These are phyloP conservation scores for Phoenoteleia sp. DNA, from an alignment of 2,888 invertebrate species.

Conservation along the genomic window DNA sequence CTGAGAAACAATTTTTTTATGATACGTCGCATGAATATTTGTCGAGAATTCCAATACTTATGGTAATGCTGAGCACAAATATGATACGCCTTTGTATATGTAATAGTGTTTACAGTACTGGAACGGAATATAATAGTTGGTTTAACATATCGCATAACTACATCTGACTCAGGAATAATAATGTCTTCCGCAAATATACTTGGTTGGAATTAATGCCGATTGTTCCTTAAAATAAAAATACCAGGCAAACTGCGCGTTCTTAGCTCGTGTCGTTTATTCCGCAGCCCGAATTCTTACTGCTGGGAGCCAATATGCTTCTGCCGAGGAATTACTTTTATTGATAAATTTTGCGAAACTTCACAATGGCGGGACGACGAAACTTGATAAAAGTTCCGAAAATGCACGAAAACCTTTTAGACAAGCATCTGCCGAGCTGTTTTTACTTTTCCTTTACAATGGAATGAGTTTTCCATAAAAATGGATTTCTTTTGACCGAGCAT, in stretches of 20 bases:
- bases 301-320: neutral
- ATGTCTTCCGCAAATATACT: conserved; percentile 13
- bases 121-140: conserved; percentile 38
- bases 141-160: conserved; percentile 40
- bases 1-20: conserved; percentile 1
- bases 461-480: conserved; percentile 15
- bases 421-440: neutral
- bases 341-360: conserved; percentile 11
- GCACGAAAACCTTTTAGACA: neutral
- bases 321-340: neutral
- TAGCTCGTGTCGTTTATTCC: neutral
- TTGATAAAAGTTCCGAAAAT: neutral
- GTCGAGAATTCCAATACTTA: conserved; percentile 42
- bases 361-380: neutral
- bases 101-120: conserved; percentile 33
- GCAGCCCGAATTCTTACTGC: neutral
- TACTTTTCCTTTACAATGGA: neutral
- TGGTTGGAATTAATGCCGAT: conserved; percentile 6
- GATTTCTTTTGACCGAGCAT: conserved; percentile 32
- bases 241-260: neutral
- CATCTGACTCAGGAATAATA: conserved; percentile 20
- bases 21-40: conserved; percentile 40
- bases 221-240: conserved; percentile 9
- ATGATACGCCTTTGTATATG: conserved; percentile 30
- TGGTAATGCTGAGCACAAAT: conserved; percentile 47